Evolutionary conservation across 2,797 vertebrate genomes (phyloP), one percentile per base, ranked within the genome.

Genomic region (Oreortyx pictus): DNA sequence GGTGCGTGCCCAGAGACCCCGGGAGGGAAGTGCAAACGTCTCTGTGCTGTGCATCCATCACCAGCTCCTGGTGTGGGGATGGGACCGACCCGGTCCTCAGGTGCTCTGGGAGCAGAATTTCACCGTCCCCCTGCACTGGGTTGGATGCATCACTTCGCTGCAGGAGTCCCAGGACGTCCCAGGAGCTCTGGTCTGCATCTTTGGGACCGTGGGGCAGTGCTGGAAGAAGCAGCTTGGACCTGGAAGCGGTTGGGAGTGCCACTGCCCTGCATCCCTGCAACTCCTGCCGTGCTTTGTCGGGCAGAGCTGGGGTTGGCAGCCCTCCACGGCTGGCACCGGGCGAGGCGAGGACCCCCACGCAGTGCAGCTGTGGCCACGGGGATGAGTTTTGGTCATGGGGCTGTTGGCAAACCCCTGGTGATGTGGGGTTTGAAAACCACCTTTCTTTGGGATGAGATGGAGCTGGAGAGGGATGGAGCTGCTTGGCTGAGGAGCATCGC

Each of bases 371-470:
- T 6, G 5, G 43, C 20, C 2, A 2, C 56, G 10, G 68, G 39
- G 20, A 18, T 52, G 23, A 4, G 9, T 65, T 86, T 41, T 3
- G n/a, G 46, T 18, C 57, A 5, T 0, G 61, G 39, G 27, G 18
- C 7, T 25, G 13, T 20, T 61, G 24, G 25, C 8, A 4, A 20
- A 12, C 10, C 19, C 41, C 7, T 1, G 0, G 0, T 1, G 0
- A 11, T 29, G 31, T 2, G 7, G 2, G 57, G 60, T 18, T n/a
- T 8, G 8, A 19, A 44, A 3, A 4, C 16, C 11, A 3, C 44
- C 16, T 54, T 33, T n/a, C 8, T 16, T 11, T 10, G 33, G 29
- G 7, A 0, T 39, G 65, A n/a, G 12, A 1, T 0, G 3, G 1
- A 10, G 27, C 49, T 64, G 67, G 57, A n/a, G 56, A 44, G 66